phyloP scores from a whole-genome alignment of 2,888 invertebrate species.

The Dryocosmus kuriphilus region DNA sequence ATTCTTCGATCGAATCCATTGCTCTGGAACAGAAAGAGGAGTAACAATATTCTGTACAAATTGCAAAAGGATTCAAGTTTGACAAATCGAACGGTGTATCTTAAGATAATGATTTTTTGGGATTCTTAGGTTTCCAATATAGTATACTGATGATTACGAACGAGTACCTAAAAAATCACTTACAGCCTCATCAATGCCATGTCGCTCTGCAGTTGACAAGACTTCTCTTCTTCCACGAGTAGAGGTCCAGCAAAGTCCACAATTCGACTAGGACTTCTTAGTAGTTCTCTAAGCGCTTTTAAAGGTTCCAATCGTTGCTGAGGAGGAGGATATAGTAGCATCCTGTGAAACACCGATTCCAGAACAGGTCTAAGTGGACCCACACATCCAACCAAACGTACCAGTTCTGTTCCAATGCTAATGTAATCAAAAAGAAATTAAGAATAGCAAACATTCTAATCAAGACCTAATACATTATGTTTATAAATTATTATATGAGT shows the following conservation, averaged over 20 bases:
- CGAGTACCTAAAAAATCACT: constrained; percentile 73
- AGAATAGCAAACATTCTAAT: neutral
- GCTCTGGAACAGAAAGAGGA: constrained; percentile 80
- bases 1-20: constrained; percentile 96
- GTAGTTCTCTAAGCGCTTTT: constrained; percentile 88
- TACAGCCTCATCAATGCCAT: constrained; percentile 91
- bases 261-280: constrained; percentile 88
- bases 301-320: constrained; percentile 91
- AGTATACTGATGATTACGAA: neutral
- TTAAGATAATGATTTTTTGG: neutral
- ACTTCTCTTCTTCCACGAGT: constrained; percentile 81
- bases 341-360: constrained; percentile 95
- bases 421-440: constrained; percentile 55
- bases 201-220: constrained; percentile 83
- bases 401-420: constrained; percentile 93
- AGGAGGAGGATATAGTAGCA: constrained; percentile 92
- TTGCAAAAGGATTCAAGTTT: too few relatives aligned
- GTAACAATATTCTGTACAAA: too few relatives aligned
- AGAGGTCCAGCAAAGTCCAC: constrained; percentile 85
- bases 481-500: neutral
- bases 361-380: constrained; percentile 93
- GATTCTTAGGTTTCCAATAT: too few relatives aligned
- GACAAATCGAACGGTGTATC: too few relatives aligned
- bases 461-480: neutral
- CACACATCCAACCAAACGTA: constrained; percentile 92